These are phyloP conservation scores for Caenorhabditis imperialis DNA, from an alignment of 2,888 invertebrate species.

Conservation along the genomic window DNA sequence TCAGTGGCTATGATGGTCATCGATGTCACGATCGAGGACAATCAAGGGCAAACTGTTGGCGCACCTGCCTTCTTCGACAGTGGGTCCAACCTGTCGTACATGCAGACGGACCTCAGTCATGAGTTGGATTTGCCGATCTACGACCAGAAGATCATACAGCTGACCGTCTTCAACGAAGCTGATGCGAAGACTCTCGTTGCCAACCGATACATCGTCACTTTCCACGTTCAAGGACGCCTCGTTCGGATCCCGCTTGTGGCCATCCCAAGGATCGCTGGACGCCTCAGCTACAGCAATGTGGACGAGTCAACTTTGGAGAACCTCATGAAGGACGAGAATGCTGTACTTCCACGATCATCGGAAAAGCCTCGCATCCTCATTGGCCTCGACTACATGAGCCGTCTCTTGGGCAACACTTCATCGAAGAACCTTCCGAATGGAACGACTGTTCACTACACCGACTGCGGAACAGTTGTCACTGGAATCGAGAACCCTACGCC, in stretches of 20 bases:
- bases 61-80: constrained; percentile 25
- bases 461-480: too few relatives aligned
- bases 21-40: too few relatives aligned
- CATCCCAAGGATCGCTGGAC: neutral
- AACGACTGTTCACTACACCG: too few relatives aligned
- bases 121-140: neutral
- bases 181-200: constrained; percentile 7
- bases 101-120: neutral
- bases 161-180: constrained; percentile 4
- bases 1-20: neutral
- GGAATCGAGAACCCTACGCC: too few relatives aligned
- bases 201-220: too few relatives aligned
- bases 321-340: neutral
- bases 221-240: too few relatives aligned
- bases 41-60: neutral
- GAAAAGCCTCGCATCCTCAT: constrained; percentile 9
- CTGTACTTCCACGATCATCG: neutral
- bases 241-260: too few relatives aligned
- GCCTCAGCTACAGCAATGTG: too few relatives aligned
- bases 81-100: constrained; percentile 3
- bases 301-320: too few relatives aligned
- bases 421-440: too few relatives aligned
- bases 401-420: too few relatives aligned
- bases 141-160: neutral
- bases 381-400: constrained; percentile 29